Evolutionary conservation across 2,888 invertebrate species (phyloP), one percentile per base, ranked within the genome.

Genomic region (Himalopsyche japonica): DNA sequence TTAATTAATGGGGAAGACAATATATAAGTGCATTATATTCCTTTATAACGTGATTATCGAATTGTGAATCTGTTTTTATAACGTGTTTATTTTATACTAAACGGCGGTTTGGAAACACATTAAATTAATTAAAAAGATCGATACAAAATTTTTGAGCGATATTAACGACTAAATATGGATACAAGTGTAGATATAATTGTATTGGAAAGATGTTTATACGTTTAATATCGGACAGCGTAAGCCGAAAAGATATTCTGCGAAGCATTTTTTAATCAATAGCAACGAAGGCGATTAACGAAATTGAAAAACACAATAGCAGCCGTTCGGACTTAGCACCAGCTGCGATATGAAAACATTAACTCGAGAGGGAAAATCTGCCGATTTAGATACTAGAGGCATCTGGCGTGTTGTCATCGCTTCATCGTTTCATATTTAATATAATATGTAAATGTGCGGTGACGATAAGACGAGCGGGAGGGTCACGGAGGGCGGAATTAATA

Each of bases 401-500:
- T 84, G 85, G 32, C 81, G 86, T 84, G 49, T 34, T 80, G 76
- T 80, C 27, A 30, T 27, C 76, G 37, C 10, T 79, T 34, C 70
- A 37, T 77, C 84, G 81, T 78, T 81, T 77, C 37, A 79, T 84
- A 86, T 86, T 86, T 85, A 85, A 86, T 86, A 86, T 85, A 86
- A 85, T 86, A 86, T 86, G 85, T 76, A 85, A 86, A 85, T 86
- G 80, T 81, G 18, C 70, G 70, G 81, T 79, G 64, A 47, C 79
- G 86, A 86, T 84, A 84, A 84, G 86, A 84, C 82, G 80, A 70
- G 82, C 80, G 64, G 64, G 86, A 24, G 34, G 47, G 18, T 32
- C 32, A 12, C 27, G 77, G 76, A 81, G 79, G 76, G 81, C 82
- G 80, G 86, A 85, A 85, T 86, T 86, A 86, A 86, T 86, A 86